A percentile compares a stretch with the other conserved stretches of the same genome.
These are phyloP conservation scores for Microcebus griseorufus DNA, from an alignment of 2,113 vertebrate species.

Conservation along the genomic window DNA sequence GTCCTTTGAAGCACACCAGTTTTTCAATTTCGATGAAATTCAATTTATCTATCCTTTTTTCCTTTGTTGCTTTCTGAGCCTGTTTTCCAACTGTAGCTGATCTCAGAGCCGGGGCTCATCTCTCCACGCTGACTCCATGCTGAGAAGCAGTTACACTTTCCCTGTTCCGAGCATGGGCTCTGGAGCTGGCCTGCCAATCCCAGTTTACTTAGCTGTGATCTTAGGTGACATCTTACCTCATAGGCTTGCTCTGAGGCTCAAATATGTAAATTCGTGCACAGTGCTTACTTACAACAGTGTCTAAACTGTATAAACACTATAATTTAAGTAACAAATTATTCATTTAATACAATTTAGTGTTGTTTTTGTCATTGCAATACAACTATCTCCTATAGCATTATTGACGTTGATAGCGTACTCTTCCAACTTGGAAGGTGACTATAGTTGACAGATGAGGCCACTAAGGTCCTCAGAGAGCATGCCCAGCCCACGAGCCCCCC, in stretches of 20 bases:
- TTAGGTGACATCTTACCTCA: background rate
- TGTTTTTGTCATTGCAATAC: background rate
- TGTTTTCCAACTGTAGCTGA: background rate
- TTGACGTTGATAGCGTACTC: too few species aligned
- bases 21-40: background rate
- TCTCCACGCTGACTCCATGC: background rate
- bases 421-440: too few species aligned
- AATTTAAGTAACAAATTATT: background rate
- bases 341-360: background rate
- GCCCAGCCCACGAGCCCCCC: too few species aligned
- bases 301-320: background rate
- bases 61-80: background rate
- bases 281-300: background rate
- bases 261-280: background rate
- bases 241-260: background rate
- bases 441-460: background rate
- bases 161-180: background rate
- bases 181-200: background rate
- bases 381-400: background rate
- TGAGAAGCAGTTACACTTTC: background rate
- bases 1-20: background rate
- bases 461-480: background rate
- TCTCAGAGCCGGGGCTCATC: background rate
- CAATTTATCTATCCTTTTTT: background rate
- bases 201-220: background rate